phyloP scores from a whole-genome alignment of 2,888 invertebrate species.

The Leptinotarsa haldemani region DNA sequence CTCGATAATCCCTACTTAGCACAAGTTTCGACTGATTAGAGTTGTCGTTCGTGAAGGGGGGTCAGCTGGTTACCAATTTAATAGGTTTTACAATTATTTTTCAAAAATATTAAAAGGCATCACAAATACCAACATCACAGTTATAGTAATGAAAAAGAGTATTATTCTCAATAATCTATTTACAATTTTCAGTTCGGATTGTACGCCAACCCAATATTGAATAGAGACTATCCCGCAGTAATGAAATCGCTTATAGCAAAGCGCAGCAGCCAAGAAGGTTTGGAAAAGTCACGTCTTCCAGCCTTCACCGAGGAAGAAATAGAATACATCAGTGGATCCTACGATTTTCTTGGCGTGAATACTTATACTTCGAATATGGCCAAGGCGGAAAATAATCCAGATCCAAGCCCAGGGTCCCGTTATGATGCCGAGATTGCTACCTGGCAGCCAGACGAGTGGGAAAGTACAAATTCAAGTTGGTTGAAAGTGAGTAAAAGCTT shows the following conservation, averaged over 20 bases:
- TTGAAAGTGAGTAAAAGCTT: conserved; percentile 32
- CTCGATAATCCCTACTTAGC: too few species aligned
- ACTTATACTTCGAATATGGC: conserved; percentile 74
- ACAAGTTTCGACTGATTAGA: too few species aligned
- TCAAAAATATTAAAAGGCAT: too few species aligned
- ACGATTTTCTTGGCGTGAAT: conserved; percentile 81
- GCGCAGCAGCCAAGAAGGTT: conserved; percentile 72
- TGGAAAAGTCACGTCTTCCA: conserved; percentile 72
- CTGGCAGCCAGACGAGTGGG: conserved; percentile 32
- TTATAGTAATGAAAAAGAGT: too few species aligned
- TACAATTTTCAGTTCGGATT: conserved; percentile 45
- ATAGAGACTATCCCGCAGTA: conserved; percentile 75
- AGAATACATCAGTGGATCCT: conserved; percentile 67
- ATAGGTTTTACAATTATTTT: too few species aligned
- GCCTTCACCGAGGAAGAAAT: conserved; percentile 72
- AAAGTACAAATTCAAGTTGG: conserved; percentile 34
- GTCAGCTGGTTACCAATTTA: too few species aligned
- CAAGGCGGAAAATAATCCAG: conserved; percentile 53
- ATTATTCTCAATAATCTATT: neutral
- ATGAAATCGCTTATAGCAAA: conserved; percentile 72
- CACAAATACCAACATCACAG: too few species aligned
- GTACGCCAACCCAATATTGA: conserved; percentile 71
- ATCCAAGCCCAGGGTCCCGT: conserved; percentile 62
- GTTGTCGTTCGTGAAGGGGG: too few species aligned
- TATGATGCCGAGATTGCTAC: conserved; percentile 25